phyloP scores from a whole-genome alignment of 2,888 invertebrate genomes.

The Lasius fuliginosus region DNA sequence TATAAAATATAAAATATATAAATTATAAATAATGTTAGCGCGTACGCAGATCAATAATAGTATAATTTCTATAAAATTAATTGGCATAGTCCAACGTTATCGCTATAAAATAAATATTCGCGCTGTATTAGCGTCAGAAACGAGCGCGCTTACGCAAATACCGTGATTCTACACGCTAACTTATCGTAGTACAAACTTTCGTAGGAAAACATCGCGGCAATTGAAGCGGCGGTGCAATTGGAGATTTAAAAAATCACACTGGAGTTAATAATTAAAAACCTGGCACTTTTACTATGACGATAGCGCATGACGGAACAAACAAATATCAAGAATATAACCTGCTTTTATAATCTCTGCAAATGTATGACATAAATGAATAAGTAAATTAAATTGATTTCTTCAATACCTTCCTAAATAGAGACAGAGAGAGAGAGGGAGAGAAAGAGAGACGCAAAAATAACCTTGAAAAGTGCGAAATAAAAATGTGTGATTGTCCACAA shows the following conservation, averaged over 20 bases:
- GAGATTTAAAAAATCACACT: slow-evolving; percentile 19
- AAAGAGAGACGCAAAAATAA: not conserved
- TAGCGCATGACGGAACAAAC: slow-evolving; percentile 4
- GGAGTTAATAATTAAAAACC: slow-evolving; percentile 15
- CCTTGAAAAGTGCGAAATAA: not conserved
- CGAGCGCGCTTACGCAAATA: not conserved
- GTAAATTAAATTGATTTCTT: slow-evolving; percentile 2
- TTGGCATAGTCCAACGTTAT: slow-evolving; percentile 25
- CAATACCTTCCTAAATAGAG: not conserved
- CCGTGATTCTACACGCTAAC: not conserved
- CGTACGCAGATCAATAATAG: not conserved
- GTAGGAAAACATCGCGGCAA: slow-evolving; percentile 48
- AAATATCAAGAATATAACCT: slow-evolving; percentile 20
- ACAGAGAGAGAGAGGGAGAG: not conserved
- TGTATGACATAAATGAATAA: not conserved
- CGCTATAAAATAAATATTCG: slow-evolving; percentile 23
- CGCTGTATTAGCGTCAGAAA: not conserved
- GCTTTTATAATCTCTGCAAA: not conserved
- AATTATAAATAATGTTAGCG: not conserved
- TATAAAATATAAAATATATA: too few relatives aligned
- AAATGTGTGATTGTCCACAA: slow-evolving; percentile 76
- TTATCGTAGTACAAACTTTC: slow-evolving; percentile 42
- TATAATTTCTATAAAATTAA: slow-evolving; percentile 8
- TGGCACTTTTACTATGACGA: slow-evolving; percentile 3
- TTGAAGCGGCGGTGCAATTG: slow-evolving; percentile 33